Evolutionary conservation across 1,140 invertebrate genomes (phyloP).

Genomic region (Drosophila melanogaster): DNA sequence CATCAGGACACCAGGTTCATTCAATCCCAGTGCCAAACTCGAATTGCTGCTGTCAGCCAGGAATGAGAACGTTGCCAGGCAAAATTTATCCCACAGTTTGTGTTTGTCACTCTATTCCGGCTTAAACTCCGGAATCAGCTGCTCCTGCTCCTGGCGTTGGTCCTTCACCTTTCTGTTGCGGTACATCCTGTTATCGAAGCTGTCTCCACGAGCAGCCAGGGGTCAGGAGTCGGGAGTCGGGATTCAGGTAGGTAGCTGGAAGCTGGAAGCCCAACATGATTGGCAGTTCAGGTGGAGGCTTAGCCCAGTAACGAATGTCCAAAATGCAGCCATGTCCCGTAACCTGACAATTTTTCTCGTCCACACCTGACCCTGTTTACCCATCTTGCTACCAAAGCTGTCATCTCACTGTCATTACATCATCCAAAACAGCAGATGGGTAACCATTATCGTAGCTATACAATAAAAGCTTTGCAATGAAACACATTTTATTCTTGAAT

Average conservation of each 20-base stretch:
- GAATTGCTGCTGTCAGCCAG: constrained; percentile 69
- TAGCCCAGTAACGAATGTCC: constrained; percentile 23
- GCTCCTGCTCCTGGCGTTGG: constrained; percentile 10
- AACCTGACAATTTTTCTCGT: constrained; percentile 37
- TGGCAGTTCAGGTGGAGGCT: constrained; percentile 74
- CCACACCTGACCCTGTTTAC: constrained; percentile 18
- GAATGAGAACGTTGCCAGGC: constrained; percentile 35
- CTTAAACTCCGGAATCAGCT: constrained; percentile 15
- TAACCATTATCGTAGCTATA: not conserved
- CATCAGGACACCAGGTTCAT: constrained; percentile 21
- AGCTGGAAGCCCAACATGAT: constrained; percentile 49
- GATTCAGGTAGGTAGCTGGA: not conserved
- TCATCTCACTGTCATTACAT: constrained; percentile 28
- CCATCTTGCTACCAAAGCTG: constrained; percentile 30
- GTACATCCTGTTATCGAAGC: constrained; percentile 74
- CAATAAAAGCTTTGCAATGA: too few species aligned
- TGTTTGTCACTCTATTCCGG: constrained; percentile 71
- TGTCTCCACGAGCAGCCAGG: constrained; percentile 43
- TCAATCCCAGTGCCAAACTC: constrained; percentile 46
- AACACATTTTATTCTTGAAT: too few species aligned
- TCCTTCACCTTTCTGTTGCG: constrained; percentile 15
- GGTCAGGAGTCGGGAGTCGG: not conserved
- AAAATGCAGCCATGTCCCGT: constrained; percentile 52
- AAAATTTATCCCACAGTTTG: constrained; percentile 74
- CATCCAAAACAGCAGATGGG: not conserved